Conservation (phyloP, 1,140 invertebrate genomes). For the Formica exsecta region DNA sequence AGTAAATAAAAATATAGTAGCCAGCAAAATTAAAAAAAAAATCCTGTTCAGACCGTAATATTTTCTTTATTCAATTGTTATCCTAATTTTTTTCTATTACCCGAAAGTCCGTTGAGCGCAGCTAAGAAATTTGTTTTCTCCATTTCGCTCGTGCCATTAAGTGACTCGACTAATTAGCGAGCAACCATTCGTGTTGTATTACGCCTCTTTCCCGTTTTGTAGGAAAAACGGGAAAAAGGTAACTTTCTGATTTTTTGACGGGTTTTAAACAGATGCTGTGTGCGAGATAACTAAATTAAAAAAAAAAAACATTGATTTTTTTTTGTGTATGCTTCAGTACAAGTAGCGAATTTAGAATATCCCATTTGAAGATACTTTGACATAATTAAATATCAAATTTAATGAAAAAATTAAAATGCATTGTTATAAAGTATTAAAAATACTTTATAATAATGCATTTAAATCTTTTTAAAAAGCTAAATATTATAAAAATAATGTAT, state of each 20-base stretch:
- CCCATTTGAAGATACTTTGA: background rate
- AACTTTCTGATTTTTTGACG: background rate
- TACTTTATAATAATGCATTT: background rate
- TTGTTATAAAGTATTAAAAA: background rate
- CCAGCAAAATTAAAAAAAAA: background rate
- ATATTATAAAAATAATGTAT: background rate
- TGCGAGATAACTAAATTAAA: no score
- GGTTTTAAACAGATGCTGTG: background rate
- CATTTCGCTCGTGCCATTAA: slow-evolving; percentile 4
- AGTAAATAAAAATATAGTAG: slow-evolving; percentile 29
- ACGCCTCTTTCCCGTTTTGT: slow-evolving; percentile 5
- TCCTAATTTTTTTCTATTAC: slow-evolving; percentile 10
- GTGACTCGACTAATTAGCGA: slow-evolving; percentile 50
- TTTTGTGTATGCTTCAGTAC: background rate
- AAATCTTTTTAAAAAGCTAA: background rate
- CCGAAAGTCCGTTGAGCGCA: background rate
- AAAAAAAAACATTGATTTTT: background rate
- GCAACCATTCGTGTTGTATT: slow-evolving; percentile 7
- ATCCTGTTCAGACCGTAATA: background rate
- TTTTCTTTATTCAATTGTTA: background rate
- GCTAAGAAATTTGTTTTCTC: slow-evolving; percentile 31
- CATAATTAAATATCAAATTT: background rate
- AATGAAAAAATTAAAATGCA: no score
- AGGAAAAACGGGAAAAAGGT: background rate
- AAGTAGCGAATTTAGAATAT: background rate